Conservation (phyloP, 2,113 vertebrate species). For the Oncorhynchus nerka region DNA sequence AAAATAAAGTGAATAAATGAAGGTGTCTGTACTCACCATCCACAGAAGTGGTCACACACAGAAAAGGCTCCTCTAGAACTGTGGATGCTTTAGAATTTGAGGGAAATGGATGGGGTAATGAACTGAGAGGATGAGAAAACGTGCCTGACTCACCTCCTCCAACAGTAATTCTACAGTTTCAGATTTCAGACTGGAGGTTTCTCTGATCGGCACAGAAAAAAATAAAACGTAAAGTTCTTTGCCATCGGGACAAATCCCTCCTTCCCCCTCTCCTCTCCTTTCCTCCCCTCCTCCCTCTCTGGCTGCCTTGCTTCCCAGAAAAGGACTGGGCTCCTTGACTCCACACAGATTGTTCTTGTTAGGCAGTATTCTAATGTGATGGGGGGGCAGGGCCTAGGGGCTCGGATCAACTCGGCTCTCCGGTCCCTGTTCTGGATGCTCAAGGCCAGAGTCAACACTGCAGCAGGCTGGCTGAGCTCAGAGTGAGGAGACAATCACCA, state of each 20-base stretch:
- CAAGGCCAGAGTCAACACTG: constrained; percentile 14
- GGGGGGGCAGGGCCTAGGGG: constrained; percentile 54
- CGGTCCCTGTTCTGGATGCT: constrained; percentile 22
- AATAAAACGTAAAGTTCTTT: constrained; percentile 21
- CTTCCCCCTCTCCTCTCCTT: constrained; percentile 38
- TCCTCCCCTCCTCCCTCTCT: constrained; percentile 48
- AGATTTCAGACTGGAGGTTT: constrained; percentile 59
- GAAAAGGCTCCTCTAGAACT: not conserved
- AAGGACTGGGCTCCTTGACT: constrained; percentile 52
- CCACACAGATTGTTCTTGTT: constrained; percentile 91
- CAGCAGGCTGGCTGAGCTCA: not conserved
- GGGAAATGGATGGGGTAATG: constrained; percentile 12
- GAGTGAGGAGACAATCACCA: not conserved
- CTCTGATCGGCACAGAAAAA: constrained; percentile 49
- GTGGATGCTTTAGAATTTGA: constrained; percentile 15
- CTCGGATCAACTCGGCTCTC: constrained; percentile 19
- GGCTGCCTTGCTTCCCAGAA: constrained; percentile 22
- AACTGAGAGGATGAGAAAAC: constrained; percentile 27
- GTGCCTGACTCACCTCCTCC: constrained; percentile 19
- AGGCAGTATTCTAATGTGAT: constrained; percentile 73
- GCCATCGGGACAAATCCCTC: constrained; percentile 57
- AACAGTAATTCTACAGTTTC: constrained; percentile 49
- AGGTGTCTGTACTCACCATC: constrained; percentile 54
- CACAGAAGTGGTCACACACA: constrained; percentile 10
- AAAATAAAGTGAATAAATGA: not conserved